Evolutionary conservation across 2,797 vertebrate species (phyloP).

Genomic region (Kryptolebias ocellatus): DNA sequence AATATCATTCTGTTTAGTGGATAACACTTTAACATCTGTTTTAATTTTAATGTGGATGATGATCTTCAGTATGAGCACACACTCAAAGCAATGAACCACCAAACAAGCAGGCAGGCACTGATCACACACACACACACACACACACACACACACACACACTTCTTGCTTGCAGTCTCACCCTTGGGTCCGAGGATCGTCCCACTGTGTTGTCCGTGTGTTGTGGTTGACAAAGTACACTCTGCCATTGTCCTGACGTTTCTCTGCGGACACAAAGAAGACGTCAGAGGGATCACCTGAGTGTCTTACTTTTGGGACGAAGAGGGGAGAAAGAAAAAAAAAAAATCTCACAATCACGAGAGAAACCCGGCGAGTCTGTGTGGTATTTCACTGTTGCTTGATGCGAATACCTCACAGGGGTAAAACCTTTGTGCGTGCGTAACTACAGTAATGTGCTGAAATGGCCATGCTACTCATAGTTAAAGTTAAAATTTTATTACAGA

Average conservation of each 20-base stretch:
- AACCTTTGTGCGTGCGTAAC: conserved; percentile 6
- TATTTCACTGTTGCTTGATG: conserved; percentile 70
- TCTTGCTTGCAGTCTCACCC: conserved; percentile 82
- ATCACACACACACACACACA: conserved; percentile 14
- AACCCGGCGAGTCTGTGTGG: conserved; percentile 66
- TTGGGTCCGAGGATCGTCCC: conserved; percentile 97
- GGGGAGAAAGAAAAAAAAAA: conserved; percentile 7
- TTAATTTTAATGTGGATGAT: not conserved
- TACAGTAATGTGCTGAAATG: not conserved
- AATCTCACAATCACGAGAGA: conserved; percentile 52
- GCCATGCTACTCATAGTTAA: too few species aligned
- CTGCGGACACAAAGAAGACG: conserved; percentile 70
- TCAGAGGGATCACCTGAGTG: conserved; percentile 17
- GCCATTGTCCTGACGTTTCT: conserved; percentile 98
- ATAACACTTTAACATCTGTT: not conserved
- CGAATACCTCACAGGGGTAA: conserved; percentile 48
- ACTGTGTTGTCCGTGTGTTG: conserved; percentile 96
- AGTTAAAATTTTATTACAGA: not conserved
- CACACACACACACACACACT: not conserved
- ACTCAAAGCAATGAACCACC: conserved; percentile 40
- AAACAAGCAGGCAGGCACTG: conserved; percentile 34
- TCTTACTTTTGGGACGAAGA: not conserved
- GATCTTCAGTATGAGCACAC: conserved; percentile 32
- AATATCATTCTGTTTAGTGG: not conserved
- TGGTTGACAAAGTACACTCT: conserved; percentile 98